A percentile compares a stretch with the other conserved stretches of the same genome.
Evolutionary conservation across 2,888 invertebrate genomes (phyloP).

Genomic region (Rhimphoctona megacephalus): DNA sequence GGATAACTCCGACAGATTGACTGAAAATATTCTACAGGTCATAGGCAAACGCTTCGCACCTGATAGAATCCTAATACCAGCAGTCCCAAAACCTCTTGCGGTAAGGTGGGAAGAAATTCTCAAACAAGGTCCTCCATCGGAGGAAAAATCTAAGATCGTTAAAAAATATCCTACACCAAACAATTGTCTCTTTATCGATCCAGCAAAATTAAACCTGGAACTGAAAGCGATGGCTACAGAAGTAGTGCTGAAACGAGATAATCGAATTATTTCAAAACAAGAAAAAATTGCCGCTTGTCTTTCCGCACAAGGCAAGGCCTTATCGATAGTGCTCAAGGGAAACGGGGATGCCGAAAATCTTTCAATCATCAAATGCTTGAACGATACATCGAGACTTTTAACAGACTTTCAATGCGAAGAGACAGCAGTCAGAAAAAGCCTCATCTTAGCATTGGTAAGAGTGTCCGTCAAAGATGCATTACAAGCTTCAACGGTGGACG

Average conservation of each 20-base stretch:
- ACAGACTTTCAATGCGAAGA: constrained; percentile 8
- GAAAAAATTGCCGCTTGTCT: constrained; percentile 52
- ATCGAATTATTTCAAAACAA: constrained; percentile 35
- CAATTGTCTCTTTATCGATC: constrained; percentile 29
- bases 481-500: constrained; percentile 29
- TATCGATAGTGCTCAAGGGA: constrained; percentile 6
- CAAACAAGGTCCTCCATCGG: constrained; percentile 24
- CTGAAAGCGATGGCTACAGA: constrained; percentile 7
- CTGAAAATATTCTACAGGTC: constrained; percentile 17
- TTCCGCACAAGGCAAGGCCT: constrained; percentile 40
- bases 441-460: constrained; percentile 13
- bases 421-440: constrained; percentile 11
- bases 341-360: constrained; percentile 29
- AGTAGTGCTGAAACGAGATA: not conserved
- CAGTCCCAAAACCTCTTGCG: constrained; percentile 14
- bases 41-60: constrained; percentile 33
- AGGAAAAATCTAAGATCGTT: constrained; percentile 6
- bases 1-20: not conserved
- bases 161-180: constrained; percentile 43
- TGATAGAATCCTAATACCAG: not conserved
- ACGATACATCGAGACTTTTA: too few relatives aligned
- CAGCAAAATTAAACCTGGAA: constrained; percentile 30
- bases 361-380: not conserved
- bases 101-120: constrained; percentile 37
- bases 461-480: constrained; percentile 3